Base-by-base conservation (phyloP, 2,888 invertebrate genomes). In the Synergus umbraculus region DNA sequence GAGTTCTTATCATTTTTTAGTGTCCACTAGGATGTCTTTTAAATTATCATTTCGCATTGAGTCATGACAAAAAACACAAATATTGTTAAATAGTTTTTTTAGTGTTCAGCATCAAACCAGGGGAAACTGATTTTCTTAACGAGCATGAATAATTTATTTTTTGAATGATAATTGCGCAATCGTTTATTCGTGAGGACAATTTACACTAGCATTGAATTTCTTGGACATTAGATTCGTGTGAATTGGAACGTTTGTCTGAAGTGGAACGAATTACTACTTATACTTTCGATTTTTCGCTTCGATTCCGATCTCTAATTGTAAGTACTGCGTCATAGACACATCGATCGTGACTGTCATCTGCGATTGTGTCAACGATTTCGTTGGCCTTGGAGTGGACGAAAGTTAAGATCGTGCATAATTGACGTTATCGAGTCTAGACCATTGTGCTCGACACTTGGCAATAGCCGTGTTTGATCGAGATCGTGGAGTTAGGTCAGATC, bases 391-490 rank as follows among this genome's bases (percentile, higher is more conserved):
- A 3, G 29, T 69, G 69, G 69, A 49, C 49, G 69, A 69, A 46
- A 69, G 69, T 69, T 4, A 69, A 49, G 69, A 46, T 69, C 22
- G 29, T 69, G 15, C 13, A 67, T 18, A 67, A 67, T 46, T 44
- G 67, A 67, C 13, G 29, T 54, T 49, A 73, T 73, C 69, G 49
- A 54, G 73, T 54, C 54, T 54, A 54, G 54, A 73, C 73, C n/a
- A 73, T 54, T 54, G 37, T 73, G 54, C n/a, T 49, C 10, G 54
- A 54, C 73, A 41, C 41, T 54, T 37, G 37, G 73, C 37, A 37
- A 37, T 37, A 7, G 37, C 29, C 54, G 54, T 37, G 73, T 54
- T 73, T 73, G 22, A 41, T 73, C 73, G 37, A 10, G 37, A 73
- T 54, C 37, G 15, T 73, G 7, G 37, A 54, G 29, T 69, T 22